A percentile compares a stretch with the other conserved stretches of the same genome.
phyloP scores from a whole-genome alignment of 2,888 invertebrate genomes.

The Himalopsyche japonica region DNA sequence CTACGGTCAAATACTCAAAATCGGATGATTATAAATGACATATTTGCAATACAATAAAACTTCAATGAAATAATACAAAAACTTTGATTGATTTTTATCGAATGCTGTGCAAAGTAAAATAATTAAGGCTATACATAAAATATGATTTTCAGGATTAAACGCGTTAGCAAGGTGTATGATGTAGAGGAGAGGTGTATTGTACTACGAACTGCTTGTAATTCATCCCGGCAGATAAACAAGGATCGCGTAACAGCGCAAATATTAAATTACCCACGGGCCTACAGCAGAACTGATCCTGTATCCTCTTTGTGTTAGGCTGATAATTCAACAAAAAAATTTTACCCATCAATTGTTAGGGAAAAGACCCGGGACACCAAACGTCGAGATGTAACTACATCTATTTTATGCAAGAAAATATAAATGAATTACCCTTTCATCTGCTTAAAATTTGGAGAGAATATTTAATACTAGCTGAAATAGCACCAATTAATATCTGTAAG shows the following conservation, averaged over 20 bases:
- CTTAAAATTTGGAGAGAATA: not conserved
- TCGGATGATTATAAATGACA: too few relatives aligned
- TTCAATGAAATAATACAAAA: too few relatives aligned
- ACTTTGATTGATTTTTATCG: too few relatives aligned
- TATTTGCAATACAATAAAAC: too few relatives aligned
- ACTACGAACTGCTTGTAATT: not conserved
- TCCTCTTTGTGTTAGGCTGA: not conserved
- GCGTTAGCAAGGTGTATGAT: not conserved
- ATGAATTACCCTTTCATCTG: too few relatives aligned
- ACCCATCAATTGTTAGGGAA: slow-evolving; percentile 1
- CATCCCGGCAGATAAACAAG: slow-evolving; percentile 23
- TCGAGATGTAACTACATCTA: slow-evolving; percentile 6
- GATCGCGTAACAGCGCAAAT: slow-evolving; percentile 21
- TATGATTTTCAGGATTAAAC: not conserved
- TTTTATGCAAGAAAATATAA: not conserved
- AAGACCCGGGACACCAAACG: not conserved
- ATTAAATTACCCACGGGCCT: slow-evolving; percentile 15
- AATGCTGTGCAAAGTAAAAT: too few relatives aligned
- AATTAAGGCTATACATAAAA: not conserved
- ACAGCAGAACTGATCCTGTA: not conserved
- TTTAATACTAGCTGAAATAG: not conserved
- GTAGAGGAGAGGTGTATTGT: not conserved
- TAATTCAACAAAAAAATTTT: not conserved
- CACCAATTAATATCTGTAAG: too few relatives aligned
- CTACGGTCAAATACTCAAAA: too few relatives aligned